A percentile compares a stretch with the other conserved stretches of the same genome.
Evolutionary conservation across 64 coral and sea anemone genomes (phyloP).

Genomic region (Acropora tenuis): DNA sequence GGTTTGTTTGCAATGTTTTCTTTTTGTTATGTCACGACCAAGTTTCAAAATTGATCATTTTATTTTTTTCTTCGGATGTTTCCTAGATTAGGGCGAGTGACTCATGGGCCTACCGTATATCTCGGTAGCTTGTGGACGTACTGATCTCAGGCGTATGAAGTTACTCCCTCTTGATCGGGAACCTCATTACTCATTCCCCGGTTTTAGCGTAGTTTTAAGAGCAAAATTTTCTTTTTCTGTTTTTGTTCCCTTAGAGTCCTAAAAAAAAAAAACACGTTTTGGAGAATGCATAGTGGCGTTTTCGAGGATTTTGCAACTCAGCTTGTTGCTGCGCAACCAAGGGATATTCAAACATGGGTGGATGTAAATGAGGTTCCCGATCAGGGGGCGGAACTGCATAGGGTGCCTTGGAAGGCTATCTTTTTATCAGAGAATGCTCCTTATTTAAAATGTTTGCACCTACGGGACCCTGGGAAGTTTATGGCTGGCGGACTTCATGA

Average conservation of each 20-base stretch:
- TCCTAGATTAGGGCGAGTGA: conserved; percentile 15
- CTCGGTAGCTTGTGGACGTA: conserved; percentile 5
- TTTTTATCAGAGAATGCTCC: not conserved
- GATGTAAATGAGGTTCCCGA: not conserved
- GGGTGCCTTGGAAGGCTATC: not conserved
- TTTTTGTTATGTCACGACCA: not conserved
- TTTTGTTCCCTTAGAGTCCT: not conserved
- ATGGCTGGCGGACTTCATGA: not conserved
- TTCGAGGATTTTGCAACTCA: not conserved
- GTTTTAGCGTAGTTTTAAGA: not conserved
- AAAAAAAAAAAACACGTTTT: conserved; percentile 6
- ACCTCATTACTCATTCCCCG: not conserved
- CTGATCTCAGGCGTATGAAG: not conserved
- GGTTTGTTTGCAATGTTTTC: not conserved
- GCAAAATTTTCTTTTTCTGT: not conserved
- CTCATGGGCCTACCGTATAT: not conserved
- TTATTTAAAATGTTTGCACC: not conserved
- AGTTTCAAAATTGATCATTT: not conserved
- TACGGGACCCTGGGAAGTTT: not conserved
- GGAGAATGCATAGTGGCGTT: not conserved
- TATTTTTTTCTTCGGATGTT: not conserved
- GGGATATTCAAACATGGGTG: not conserved
- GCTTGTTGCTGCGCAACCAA: not conserved
- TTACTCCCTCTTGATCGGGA: conserved; percentile 21
- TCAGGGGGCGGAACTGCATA: not conserved